Base-by-base conservation (phyloP, 2,797 vertebrate genomes). In the Loris lydekkerianus region DNA sequence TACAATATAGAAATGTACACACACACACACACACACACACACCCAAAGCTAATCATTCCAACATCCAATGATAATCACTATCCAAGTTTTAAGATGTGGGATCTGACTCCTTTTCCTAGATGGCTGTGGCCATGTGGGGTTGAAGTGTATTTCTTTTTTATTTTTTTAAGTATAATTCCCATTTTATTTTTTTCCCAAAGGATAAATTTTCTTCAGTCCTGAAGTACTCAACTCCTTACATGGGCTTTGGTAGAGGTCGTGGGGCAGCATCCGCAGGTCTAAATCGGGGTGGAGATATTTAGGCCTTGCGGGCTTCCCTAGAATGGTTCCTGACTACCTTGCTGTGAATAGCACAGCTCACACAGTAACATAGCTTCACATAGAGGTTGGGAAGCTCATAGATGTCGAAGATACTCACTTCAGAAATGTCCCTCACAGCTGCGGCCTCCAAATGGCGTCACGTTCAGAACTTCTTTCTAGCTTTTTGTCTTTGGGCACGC, bases 401-500 rank as follows among this genome's bases (percentile, higher is more conserved):
- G 0, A 99, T 98, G 65, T 99, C 99, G 77, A 99, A 99, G 82
- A 99, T 99, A 25, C 99, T 99, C 65, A 99, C 99, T 95, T 99
- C 99, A 0, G 99, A 99, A 97, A 99, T 99, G 98, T 99, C 99
- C 96, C 99, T 98, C 92, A 99, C 99, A 0, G 99, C 99, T 0
- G 99, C 99, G 0, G 99, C 99, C 98, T 99, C 99, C 56, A 3
- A 40, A 40, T 40, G 40, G 40, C 40, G 99, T 99, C 2, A 99
- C 99, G 98, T 99, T 99, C 93, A 99, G 98, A 97, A 99, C 95
- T 99, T 99, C 98, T 99, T 99, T 97, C 99, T 99, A 96, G 99
- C 99, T 97, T 99, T 99, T 99, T 99, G 98, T 99, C 99, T 97
- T 99, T 99, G 75, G 99, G 99, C 69, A 99, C 99, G 86, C 99